phyloP scores from a whole-genome alignment of 2,113 vertebrate species.

The Porphyrio hochstetteri region DNA sequence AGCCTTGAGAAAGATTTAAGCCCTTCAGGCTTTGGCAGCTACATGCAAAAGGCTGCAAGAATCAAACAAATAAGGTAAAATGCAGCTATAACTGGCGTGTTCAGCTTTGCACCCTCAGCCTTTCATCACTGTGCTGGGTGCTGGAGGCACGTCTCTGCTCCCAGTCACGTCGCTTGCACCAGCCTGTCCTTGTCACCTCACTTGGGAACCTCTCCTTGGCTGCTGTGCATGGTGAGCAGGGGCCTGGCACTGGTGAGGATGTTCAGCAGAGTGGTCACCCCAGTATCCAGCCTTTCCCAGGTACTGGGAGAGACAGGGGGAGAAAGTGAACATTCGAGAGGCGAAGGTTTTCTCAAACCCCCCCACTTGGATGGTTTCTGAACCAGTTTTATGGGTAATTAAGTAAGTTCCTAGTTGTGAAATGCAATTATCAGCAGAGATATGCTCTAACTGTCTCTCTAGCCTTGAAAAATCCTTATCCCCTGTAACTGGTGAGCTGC shows the following conservation, averaged over 20 bases:
- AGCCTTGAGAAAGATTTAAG: background rate
- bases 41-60: background rate
- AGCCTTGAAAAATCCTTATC: background rate
- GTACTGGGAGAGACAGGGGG: background rate
- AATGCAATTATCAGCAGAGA: background rate
- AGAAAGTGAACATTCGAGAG: background rate
- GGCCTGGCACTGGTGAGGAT: background rate
- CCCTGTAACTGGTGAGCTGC: background rate
- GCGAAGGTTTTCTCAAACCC: background rate
- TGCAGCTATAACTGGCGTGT: background rate
- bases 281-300: fast-evolving
- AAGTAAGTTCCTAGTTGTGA: background rate
- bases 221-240: no score
- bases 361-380: background rate
- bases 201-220: background rate
- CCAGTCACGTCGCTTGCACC: fast-evolving
- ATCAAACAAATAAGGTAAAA: background rate
- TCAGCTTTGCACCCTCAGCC: background rate
- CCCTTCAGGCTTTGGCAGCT: background rate
- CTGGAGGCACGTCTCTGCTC: background rate
- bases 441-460: background rate
- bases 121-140: background rate
- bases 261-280: background rate
- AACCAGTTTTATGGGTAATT: background rate
- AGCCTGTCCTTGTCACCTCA: fast-evolving